Conservation (phyloP, 92 coral and sea anemone species). For the Diadumene lineata region DNA sequence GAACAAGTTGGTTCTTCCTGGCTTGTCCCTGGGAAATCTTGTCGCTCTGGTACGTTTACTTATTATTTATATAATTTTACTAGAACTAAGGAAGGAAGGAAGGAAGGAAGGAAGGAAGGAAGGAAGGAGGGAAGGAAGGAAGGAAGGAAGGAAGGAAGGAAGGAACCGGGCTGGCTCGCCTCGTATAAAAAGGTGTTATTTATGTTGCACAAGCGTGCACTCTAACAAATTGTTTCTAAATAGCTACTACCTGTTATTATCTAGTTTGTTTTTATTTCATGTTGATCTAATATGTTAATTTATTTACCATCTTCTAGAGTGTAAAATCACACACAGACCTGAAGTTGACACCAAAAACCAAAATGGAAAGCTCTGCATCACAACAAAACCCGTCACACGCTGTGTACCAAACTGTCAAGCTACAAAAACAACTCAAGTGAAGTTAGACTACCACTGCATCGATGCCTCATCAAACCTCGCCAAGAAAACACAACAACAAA, state of each 20-base stretch:
- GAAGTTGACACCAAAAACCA: constrained; percentile 10
- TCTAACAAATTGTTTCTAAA: too few species aligned
- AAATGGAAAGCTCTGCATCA: not conserved
- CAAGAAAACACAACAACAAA: constrained; percentile 7
- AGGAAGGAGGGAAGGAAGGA: not conserved
- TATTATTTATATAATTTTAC: too few species aligned
- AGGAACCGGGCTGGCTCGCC: too few species aligned
- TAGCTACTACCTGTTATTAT: too few species aligned
- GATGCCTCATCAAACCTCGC: constrained; percentile 10
- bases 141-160: too few species aligned
- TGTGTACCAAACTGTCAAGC: constrained; percentile 35
- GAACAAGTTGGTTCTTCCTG: constrained; percentile 26
- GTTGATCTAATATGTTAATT: too few species aligned
- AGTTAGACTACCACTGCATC: constrained; percentile 5
- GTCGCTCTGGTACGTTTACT: constrained; percentile 33
- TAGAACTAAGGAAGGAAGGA: not conserved
- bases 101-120: not conserved
- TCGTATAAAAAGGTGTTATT: too few species aligned
- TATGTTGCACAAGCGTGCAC: too few species aligned
- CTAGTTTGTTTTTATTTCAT: too few species aligned
- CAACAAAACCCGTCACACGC: constrained; percentile 15
- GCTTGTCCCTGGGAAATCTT: constrained; percentile 39
- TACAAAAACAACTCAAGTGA: constrained; percentile 12
- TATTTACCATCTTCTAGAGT: constrained; percentile 5
- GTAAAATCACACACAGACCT: constrained; percentile 22